Conservation (phyloP, 2,888 invertebrate genomes). For the Ditula angustiorana region DNA sequence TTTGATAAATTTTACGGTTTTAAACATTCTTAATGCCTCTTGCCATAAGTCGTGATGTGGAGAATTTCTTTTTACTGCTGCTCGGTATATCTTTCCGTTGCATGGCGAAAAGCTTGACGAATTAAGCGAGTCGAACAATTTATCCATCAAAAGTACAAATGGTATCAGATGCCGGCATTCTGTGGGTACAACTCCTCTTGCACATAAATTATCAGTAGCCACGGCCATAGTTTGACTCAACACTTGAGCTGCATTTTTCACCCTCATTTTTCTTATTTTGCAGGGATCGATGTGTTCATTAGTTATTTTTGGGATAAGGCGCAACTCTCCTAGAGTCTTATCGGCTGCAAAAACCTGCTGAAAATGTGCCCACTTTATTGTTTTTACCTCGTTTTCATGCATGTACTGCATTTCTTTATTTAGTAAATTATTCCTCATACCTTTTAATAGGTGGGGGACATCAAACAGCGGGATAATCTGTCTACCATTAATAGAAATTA, state of each 20-base stretch:
- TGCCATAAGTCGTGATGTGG: conserved; percentile 15
- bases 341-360: conserved; percentile 16
- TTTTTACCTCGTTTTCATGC: conserved; percentile 6
- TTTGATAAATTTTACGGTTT: not conserved
- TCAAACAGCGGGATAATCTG: conserved; percentile 38
- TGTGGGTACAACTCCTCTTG: not conserved
- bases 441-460: conserved; percentile 42
- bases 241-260: conserved; percentile 37
- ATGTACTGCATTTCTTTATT: conserved; percentile 42
- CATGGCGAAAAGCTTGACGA: not conserved
- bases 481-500: conserved; percentile 14
- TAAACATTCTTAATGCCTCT: not conserved
- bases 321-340: conserved; percentile 23
- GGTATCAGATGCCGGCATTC: conserved; percentile 7
- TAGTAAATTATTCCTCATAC: conserved; percentile 43
- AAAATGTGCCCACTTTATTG: conserved; percentile 35
- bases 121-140: conserved; percentile 7
- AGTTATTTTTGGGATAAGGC: conserved; percentile 37
- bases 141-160: conserved; percentile 14
- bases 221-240: conserved; percentile 36
- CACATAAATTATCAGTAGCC: conserved; percentile 6
- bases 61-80: not conserved
- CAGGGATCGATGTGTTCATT: conserved; percentile 26
- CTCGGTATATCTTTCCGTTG: conserved; percentile 1
- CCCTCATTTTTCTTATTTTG: conserved; percentile 40